phyloP scores from a whole-genome alignment of 1,140 invertebrate genomes.

The Drosophila kohkoa region DNA sequence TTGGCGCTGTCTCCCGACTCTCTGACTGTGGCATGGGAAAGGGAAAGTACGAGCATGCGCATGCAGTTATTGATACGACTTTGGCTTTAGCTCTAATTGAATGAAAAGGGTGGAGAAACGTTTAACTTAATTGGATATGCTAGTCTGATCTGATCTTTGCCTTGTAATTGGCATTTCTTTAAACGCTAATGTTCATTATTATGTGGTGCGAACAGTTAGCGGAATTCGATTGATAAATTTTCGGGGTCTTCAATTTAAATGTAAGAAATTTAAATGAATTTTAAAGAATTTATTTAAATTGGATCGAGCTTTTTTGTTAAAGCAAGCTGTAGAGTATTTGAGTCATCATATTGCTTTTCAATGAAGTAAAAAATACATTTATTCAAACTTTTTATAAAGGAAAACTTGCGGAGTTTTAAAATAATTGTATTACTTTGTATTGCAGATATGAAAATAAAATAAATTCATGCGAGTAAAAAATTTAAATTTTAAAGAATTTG shows the following conservation, averaged over 20 bases:
- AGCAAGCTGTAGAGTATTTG: background rate
- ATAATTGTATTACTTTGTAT: background rate
- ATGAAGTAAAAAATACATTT: no score
- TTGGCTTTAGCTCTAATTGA: slow-evolving; percentile 61
- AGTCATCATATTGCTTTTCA: no score
- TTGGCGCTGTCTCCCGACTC: slow-evolving; percentile 36
- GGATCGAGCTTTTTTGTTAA: no score
- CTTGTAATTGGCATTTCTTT: slow-evolving; percentile 21
- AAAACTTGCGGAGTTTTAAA: no score
- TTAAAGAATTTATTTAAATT: background rate
- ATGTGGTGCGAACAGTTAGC: slow-evolving; percentile 21
- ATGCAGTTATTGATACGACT: slow-evolving; percentile 75
- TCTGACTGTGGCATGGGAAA: slow-evolving; percentile 59
- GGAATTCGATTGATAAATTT: background rate
- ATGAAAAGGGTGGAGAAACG: slow-evolving; percentile 67
- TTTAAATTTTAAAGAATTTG: background rate
- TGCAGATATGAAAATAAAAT: background rate
- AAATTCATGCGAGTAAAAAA: background rate
- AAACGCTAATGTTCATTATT: background rate
- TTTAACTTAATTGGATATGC: slow-evolving; percentile 67
- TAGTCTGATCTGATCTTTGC: slow-evolving; percentile 33
- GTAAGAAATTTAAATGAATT: no score
- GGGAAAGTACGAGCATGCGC: slow-evolving; percentile 63
- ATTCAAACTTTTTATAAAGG: no score
- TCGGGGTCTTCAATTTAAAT: no score